Base-by-base conservation (phyloP, 2,888 invertebrate genomes). In the Ptychoptera contaminata region DNA sequence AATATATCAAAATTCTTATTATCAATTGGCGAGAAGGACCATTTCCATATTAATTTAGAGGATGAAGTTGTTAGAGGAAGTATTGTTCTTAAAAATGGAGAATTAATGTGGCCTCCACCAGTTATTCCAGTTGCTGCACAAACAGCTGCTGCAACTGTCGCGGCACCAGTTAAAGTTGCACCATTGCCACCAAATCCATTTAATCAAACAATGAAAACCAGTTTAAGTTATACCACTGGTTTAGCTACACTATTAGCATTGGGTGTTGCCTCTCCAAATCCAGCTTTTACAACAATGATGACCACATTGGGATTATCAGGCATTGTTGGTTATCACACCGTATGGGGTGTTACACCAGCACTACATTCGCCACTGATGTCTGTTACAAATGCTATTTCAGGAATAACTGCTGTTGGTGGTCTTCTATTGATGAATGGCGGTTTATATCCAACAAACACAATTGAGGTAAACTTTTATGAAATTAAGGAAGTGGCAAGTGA, bases 291-390 rank as follows among this genome's bases (percentile, higher is more conserved):
- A 0, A 79, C 83, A 2, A 91, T 90, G 87, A 76, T 85, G 36
- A 85, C 88, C 0, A 87, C 86, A 0, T 76, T 91, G 52, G 82
- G 85, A 31, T 64, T 91, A 49, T 76, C 87, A 51, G 84, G 85
- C 60, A 75, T 81, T 55, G 80, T 79, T 11, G 77, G 77, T 34
- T 54, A 54, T 45, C 53, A 55, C 16, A 55, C 54, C 1, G 52
- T 52, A 31, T 91, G 90, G 90, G 87, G 86, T 42, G 90, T 91
- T 14, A 86, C 85, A 12, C 90, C 90, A 9, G 87, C 90, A 30
- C 73, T 91, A 16, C 90, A 91, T 68, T 87, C 87, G 1, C 91
- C 90, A 0, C 73, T 91, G 23, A 91, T 91, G 90, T 87, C 87
- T 1, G 90, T 91, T 32, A 91, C 90, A 6, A 91, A 91, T 63